A percentile compares a stretch with the other conserved stretches of the same genome.
Evolutionary conservation across 1,140 invertebrate species (phyloP).

Genomic region (Achroia grisella): DNA sequence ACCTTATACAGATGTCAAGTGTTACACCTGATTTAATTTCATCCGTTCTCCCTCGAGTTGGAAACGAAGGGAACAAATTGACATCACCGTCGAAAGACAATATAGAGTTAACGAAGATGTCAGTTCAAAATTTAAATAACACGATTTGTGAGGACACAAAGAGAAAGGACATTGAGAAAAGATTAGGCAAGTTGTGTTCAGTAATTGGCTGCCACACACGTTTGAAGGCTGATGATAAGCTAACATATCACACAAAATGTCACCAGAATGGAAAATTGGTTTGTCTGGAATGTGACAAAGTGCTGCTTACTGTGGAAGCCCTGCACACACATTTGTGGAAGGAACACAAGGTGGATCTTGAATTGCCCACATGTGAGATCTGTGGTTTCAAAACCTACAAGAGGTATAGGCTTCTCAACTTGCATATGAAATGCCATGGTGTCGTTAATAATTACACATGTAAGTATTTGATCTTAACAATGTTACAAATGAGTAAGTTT

Average conservation of each 20-base stretch:
- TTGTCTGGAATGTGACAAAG: constrained; percentile 79
- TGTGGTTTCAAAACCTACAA: constrained; percentile 80
- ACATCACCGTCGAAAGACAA: constrained; percentile 27
- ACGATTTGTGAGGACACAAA: not conserved
- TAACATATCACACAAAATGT: constrained; percentile 76
- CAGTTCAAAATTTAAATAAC: not conserved
- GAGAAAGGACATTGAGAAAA: constrained; percentile 6
- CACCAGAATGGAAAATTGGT: constrained; percentile 76
- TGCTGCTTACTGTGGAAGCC: constrained; percentile 74
- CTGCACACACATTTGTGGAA: constrained; percentile 87
- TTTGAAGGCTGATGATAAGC: constrained; percentile 55
- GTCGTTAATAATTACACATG: constrained; percentile 71
- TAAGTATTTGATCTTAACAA: constrained; percentile 24
- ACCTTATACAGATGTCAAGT: constrained; percentile 50
- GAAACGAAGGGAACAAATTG: constrained; percentile 19
- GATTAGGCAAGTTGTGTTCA: constrained; percentile 33
- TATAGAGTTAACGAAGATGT: constrained; percentile 5
- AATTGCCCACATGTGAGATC: constrained; percentile 80
- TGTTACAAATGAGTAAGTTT: not conserved
- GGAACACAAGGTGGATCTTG: constrained; percentile 83
- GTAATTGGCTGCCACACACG: constrained; percentile 44
- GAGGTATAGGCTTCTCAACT: constrained; percentile 76
- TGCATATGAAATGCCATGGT: constrained; percentile 81
- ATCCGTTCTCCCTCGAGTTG: constrained; percentile 38
- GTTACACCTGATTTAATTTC: constrained; percentile 60